Conservation (phyloP, 2,888 invertebrate species). For the Nemapogon koenigi region DNA sequence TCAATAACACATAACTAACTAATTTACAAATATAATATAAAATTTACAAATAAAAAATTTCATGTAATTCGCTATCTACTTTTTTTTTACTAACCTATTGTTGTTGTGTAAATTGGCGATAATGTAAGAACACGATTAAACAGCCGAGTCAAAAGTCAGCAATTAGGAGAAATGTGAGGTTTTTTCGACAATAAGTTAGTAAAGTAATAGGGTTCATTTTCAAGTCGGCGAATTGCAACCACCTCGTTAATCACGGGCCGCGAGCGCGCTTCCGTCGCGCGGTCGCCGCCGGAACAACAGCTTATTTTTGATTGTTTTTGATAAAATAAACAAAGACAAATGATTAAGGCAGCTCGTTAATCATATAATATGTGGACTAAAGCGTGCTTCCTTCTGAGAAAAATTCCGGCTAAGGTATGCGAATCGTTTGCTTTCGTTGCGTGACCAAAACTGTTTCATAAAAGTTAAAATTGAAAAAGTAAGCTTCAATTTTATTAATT, state of each 20-base stretch:
- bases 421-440: slow-evolving; percentile 7
- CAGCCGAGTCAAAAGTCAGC: no score
- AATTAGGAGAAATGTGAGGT: slow-evolving; percentile 35
- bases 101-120: no score
- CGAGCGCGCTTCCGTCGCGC: slow-evolving; percentile 37
- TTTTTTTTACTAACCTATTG: no score
- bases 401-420: slow-evolving; percentile 10
- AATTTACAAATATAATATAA: no score
- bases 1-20: no score
- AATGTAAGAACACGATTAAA: no score
- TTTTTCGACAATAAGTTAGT: slow-evolving; percentile 38
- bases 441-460: no score
- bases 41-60: no score
- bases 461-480: no score
- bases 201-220: slow-evolving; percentile 55
- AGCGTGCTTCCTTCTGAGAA: slow-evolving; percentile 31
- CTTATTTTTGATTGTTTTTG: slow-evolving; percentile 60
- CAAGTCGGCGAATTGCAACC: slow-evolving; percentile 35
- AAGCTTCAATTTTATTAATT: no score
- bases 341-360: slow-evolving; percentile 45
- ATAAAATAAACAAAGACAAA: slow-evolving; percentile 55
- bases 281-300: slow-evolving; percentile 35
- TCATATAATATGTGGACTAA: slow-evolving; percentile 36
- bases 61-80: no score
- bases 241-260: slow-evolving; percentile 47